Percentiles rank a stretch among this genome's conserved stretches.
Evolutionary conservation across 1,140 invertebrate species (phyloP).

Genomic region (Rhagoletis zephyria): DNA sequence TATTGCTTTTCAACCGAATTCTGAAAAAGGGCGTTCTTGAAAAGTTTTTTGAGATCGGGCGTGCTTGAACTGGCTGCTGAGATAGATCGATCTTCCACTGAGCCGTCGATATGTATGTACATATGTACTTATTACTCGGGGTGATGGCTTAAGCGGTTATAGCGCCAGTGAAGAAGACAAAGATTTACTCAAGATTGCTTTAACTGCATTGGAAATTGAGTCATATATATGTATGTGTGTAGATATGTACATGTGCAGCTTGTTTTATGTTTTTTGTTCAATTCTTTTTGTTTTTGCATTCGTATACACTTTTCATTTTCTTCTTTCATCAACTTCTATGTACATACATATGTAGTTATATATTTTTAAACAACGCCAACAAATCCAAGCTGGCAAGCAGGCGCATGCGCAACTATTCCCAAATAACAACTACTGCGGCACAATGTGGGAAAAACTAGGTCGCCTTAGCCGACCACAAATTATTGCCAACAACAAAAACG

Average conservation of each 20-base stretch:
- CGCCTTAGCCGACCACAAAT: slow-evolving; percentile 31
- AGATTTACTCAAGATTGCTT: too few species aligned
- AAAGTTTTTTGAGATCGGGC: too few species aligned
- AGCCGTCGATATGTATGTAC: too few species aligned
- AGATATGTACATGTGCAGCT: background rate
- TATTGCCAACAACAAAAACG: slow-evolving; percentile 8
- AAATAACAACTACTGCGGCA: slow-evolving; percentile 16
- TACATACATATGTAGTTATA: background rate
- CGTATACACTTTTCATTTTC: slow-evolving; percentile 9
- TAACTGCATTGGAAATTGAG: background rate
- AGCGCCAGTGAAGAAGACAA: too few species aligned
- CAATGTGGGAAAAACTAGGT: slow-evolving; percentile 48
- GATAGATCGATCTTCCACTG: too few species aligned
- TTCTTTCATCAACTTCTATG: slow-evolving; percentile 4
- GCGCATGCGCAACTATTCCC: slow-evolving; percentile 49
- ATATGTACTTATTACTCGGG: too few species aligned
- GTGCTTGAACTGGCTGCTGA: too few species aligned
- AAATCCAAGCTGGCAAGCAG: background rate
- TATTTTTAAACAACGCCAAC: slow-evolving; percentile 7
- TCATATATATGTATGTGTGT: background rate
- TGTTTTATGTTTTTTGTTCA: too few species aligned
- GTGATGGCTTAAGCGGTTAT: too few species aligned
- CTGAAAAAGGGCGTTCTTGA: too few species aligned
- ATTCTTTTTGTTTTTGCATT: background rate
- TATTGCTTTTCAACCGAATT: too few species aligned